Evolutionary conservation across 2,888 invertebrate species (phyloP).

Genomic region (Scaptomyza reducta): DNA sequence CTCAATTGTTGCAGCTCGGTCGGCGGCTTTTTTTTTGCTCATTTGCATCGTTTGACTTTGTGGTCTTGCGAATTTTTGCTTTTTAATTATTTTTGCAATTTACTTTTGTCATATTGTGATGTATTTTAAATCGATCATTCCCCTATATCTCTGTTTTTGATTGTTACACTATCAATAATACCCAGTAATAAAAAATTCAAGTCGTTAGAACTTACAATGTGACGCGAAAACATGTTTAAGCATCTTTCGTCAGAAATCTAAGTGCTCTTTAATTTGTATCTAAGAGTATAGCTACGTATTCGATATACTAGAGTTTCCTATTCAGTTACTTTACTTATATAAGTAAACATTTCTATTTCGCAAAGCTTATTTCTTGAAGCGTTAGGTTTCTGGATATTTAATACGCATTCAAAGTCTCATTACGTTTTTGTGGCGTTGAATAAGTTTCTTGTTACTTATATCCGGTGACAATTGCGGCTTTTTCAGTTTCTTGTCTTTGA

Average conservation of each 20-base stretch:
- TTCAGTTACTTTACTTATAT: background rate
- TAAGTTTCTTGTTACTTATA: conserved; percentile 57
- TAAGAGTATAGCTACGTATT: no score
- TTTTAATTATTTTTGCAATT: conserved; percentile 73
- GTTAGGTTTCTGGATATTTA: conserved; percentile 51
- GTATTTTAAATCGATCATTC: conserved; percentile 16
- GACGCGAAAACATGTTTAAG: background rate
- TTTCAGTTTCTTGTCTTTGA: conserved; percentile 36
- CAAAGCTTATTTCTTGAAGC: no score
- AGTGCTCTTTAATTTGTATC: no score
- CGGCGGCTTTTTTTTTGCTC: conserved; percentile 44
- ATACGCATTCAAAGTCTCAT: conserved; percentile 58
- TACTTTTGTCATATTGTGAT: conserved; percentile 41
- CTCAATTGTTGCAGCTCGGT: conserved; percentile 10
- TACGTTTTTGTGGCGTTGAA: conserved; percentile 60
- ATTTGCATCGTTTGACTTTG: conserved; percentile 47
- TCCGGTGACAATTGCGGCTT: conserved; percentile 56
- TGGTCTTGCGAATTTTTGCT: conserved; percentile 14
- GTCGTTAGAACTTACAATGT: no score
- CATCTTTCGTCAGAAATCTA: background rate
- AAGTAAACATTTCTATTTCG: no score
- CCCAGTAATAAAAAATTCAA: conserved; percentile 3
- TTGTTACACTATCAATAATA: background rate
- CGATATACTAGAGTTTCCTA: background rate
- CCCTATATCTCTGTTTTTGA: background rate